Evolutionary conservation across 1,140 invertebrate genomes (phyloP).

Genomic region (Macrotrachela quadricornifera): DNA sequence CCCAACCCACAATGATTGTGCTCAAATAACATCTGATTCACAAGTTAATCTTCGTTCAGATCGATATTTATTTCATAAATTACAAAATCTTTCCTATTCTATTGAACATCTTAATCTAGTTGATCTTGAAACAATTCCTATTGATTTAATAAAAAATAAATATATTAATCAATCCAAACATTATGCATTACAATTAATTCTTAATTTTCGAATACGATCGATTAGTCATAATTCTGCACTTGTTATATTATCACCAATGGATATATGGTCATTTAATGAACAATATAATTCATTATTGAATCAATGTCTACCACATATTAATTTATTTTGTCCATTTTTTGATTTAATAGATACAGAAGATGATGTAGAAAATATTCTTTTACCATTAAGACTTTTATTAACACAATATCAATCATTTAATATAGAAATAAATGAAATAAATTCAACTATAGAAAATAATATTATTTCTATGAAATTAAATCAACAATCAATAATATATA

Average conservation of each 20-base stretch:
- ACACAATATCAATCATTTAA: not conserved
- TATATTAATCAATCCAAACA: not conserved
- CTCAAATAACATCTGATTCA: not conserved
- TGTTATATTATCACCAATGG: not conserved
- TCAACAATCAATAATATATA: not conserved
- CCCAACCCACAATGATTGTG: not conserved
- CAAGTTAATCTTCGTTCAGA: not conserved
- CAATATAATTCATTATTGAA: not conserved
- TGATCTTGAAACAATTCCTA: not conserved
- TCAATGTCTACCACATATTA: conserved; percentile 3
- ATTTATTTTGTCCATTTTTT: conserved; percentile 5
- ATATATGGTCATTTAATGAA: not conserved
- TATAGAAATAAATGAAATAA: not conserved
- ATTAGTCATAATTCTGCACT: no score
- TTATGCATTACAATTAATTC: not conserved
- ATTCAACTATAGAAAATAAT: not conserved
- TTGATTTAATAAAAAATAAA: not conserved
- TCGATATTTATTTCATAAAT: not conserved
- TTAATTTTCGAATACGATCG: not conserved
- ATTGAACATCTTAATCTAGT: not conserved
- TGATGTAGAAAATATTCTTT: not conserved
- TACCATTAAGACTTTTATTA: not conserved
- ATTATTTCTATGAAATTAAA: not conserved
- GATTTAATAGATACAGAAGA: not conserved
- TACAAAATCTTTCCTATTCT: not conserved